Evolutionary conservation across 2,113 vertebrate genomes (phyloP).

Genomic region (Malurus elegans): DNA sequence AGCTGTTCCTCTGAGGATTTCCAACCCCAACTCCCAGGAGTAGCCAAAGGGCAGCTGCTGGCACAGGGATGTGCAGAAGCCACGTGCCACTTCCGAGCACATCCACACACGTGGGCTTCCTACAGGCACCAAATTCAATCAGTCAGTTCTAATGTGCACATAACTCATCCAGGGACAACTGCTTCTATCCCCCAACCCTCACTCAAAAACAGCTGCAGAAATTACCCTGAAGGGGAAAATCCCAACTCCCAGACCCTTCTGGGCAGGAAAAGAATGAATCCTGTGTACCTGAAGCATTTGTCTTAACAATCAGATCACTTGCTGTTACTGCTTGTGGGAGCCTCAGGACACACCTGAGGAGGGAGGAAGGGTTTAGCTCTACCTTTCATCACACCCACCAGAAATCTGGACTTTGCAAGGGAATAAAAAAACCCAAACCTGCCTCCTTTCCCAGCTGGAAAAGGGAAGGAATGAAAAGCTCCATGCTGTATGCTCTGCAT

Average conservation of each 20-base stretch:
- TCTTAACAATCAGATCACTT: neutral
- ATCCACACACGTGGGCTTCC: rapidly evolving
- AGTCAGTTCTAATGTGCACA: rapidly evolving
- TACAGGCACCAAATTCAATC: rapidly evolving
- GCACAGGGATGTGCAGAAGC: neutral
- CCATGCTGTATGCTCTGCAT: rapidly evolving
- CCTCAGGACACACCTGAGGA: neutral
- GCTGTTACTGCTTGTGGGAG: neutral
- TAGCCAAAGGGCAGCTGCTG: neutral
- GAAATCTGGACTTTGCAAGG: neutral
- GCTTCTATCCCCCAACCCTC: neutral
- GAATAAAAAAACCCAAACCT: neutral
- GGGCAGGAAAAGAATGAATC: neutral
- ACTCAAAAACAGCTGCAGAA: neutral
- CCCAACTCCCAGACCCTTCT: neutral
- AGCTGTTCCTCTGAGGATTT: neutral
- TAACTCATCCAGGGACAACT: neutral
- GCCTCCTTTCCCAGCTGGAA: neutral
- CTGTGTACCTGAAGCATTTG: neutral
- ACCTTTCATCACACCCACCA: neutral
- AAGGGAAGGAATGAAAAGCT: neutral
- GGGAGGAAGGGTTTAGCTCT: neutral
- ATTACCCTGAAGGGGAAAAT: neutral
- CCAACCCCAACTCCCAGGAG: neutral
- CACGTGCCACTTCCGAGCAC: rapidly evolving